phyloP scores from a whole-genome alignment of 2,797 vertebrate species.

The Anniella stebbinsi region DNA sequence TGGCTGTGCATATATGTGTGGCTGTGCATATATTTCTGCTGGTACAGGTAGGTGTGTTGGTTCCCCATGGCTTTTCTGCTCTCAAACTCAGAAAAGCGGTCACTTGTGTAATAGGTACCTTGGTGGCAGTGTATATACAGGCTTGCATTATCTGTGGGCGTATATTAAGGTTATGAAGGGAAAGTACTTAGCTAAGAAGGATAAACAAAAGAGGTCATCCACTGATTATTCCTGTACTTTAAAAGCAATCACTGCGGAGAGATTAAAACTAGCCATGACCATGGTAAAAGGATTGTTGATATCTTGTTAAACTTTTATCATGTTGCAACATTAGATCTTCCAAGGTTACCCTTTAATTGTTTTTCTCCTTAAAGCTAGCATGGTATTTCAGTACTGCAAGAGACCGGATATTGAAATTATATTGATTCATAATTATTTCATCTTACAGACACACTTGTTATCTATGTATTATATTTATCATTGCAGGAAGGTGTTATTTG shows the following conservation, averaged over 20 bases:
- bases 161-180: neutral
- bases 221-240: slow-evolving; percentile 31
- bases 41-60: neutral
- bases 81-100: neutral
- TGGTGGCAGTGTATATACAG: neutral
- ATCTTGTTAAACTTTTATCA: slow-evolving; percentile 31
- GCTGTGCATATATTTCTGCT: neutral
- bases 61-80: neutral
- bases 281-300: slow-evolving; percentile 33
- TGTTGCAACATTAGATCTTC: slow-evolving; percentile 15
- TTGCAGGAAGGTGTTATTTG: too few species aligned
- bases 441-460: neutral
- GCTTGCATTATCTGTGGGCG: neutral
- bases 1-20: neutral
- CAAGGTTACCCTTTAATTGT: slow-evolving; percentile 2
- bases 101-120: neutral
- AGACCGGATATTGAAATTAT: neutral
- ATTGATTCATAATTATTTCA: neutral
- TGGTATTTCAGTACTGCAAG: neutral
- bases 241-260: slow-evolving; percentile 34
- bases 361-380: neutral
- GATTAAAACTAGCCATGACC: slow-evolving; percentile 31
- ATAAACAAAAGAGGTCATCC: slow-evolving; percentile 33
- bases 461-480: too few species aligned
- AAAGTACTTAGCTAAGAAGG: slow-evolving; percentile 28